Evolutionary conservation across 2,888 invertebrate species (phyloP), one percentile per base, ranked within the genome.

Genomic region (Chrysolina haemoptera): DNA sequence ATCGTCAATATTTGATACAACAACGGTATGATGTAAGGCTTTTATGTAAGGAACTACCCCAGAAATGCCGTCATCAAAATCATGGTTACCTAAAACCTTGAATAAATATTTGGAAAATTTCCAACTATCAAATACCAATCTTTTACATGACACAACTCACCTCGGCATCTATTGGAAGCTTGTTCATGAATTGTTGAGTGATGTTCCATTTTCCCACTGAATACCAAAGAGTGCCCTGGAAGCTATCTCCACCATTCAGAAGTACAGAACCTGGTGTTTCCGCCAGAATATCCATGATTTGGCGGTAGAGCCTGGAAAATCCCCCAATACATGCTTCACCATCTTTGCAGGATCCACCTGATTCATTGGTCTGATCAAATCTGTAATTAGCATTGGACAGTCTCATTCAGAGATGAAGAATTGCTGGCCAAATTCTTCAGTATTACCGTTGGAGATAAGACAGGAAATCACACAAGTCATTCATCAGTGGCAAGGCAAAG

Each of bases 171-270:
- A 94, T 93, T 0, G 92, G 91, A 70, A 96, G 84, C 80, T 92
- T 86, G 84, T 96, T 95, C 88, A 96, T 91, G 81, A 96, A 94
- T 81, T 92, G 85, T 68, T 93, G 92, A 0, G 94, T 94, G 0
- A 93, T 91, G 79, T 93, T 93, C 92, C 94, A 94, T 80, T 92
- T 91, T 16, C 93, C 90, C 6, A 94, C 82, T 20, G 92, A 93
- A 83, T 95, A 95, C 94, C 95, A 96, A n/a, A 95, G 89, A 0
- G 95, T 95, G 0, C 96, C 96, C 85, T 95, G 95, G 85, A 93
- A 96, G 84, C 93, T 93, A 86, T 96, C 96, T 0, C 96, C 96
- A 0, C 93, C 96, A 84, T 96, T 95, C 71, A 96, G 87, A 43
- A 95, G 91, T 20, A 96, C 86, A 0, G 93, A 89, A 76, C 93